These are phyloP conservation scores for Drosophila kuntzei DNA, from an alignment of 2,888 invertebrate species.

Conservation along the genomic window DNA sequence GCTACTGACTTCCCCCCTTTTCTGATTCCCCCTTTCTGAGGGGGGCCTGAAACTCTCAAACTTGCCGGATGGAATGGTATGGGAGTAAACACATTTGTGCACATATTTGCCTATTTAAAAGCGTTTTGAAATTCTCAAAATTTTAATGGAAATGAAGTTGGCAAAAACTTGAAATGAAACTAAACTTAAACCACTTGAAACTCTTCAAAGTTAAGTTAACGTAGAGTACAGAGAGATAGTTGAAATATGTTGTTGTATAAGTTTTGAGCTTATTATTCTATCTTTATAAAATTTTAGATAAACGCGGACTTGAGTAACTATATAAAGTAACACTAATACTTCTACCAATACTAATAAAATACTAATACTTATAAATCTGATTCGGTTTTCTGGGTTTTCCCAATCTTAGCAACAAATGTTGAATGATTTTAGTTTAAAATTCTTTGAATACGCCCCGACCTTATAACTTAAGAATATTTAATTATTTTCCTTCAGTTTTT, in stretches of 20 bases:
- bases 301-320: too few relatives aligned
- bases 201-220: conserved; percentile 28
- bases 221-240: background rate
- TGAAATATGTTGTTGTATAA: background rate
- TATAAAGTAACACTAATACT: too few relatives aligned
- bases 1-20: background rate
- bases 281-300: too few relatives aligned
- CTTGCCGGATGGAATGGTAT: conserved; percentile 29
- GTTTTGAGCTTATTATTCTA: too few relatives aligned
- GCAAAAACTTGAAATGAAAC: conserved; percentile 32
- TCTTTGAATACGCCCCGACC: too few relatives aligned
- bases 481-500: too few relatives aligned
- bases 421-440: too few relatives aligned
- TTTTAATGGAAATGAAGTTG: conserved; percentile 50
- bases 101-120: conserved; percentile 70
- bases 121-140: conserved; percentile 34
- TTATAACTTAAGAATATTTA: too few relatives aligned
- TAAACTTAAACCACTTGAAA: conserved; percentile 34
- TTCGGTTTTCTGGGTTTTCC: too few relatives aligned
- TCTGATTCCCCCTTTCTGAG: background rate
- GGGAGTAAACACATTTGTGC: conserved; percentile 60
- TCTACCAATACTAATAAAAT: too few relatives aligned
- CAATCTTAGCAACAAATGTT: too few relatives aligned
- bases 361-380: too few relatives aligned
- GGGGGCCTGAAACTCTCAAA: conserved; percentile 4